Base-by-base conservation (phyloP, 2,113 vertebrate species). In the Thunnus thynnus region DNA sequence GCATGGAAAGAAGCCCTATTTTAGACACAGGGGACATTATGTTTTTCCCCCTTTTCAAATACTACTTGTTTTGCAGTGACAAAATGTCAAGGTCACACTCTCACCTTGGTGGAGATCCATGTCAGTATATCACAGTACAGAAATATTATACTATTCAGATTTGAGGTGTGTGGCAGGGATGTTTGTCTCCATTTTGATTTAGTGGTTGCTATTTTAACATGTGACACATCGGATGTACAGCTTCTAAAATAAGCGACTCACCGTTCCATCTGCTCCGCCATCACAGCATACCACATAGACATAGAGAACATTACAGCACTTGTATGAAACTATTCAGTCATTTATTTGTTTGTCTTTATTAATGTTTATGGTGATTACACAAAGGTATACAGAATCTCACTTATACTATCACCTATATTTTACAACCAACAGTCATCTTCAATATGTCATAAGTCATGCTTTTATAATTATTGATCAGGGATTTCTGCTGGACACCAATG, bases 81-180 rank as follows among this genome's bases (percentile, higher is more conserved):
- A 64, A 78, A 83, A 85, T 70, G n/a, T 13, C 81, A 78, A 81
- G 50, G 57, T 76, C 58, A 60, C 60, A 9, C 16, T 22, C 22
- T 54, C 30, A 48, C 75, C 65, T 82, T 75, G 41, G 54, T 20
- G 58, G 17, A 65, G 11, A 50, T 11, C 17, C 51, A 13, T 12
- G 54, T 17, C 61, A 12, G 18, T 58, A 30, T 16, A 65, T 46
- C 13, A 22, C 58, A 25, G 44, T 25, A 18, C 1, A 67, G 20
- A 69, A 63, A 71, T 41, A 11, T 63, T 48, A 72, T 65, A 44
- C 27, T 30, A 50, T 18, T 13, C 0, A 12, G 51, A 25, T 12
- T 22, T 36, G 0, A 77, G 44, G 27, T 69, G 13, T 9, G 32
- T 8, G n/a, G 13, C 5, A 61, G 77, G n/a, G 10, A 55, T 13